These are phyloP conservation scores for Podiceps cristatus DNA, from an alignment of 2,113 vertebrate species.

Conservation along the genomic window DNA sequence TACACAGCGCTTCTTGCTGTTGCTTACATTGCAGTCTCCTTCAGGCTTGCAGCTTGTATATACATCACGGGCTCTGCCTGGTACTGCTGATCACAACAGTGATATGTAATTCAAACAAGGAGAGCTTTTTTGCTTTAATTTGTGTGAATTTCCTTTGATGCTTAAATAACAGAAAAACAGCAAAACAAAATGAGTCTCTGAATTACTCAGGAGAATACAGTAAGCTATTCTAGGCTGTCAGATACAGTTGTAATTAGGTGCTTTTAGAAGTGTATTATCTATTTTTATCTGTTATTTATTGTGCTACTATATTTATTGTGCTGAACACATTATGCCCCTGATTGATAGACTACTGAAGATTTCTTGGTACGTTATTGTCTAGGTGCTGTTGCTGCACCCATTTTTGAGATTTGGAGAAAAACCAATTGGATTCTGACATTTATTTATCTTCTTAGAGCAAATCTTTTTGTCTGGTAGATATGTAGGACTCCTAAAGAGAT, in stretches of 20 bases:
- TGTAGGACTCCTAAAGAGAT: neutral
- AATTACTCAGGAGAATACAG: constrained; percentile 7
- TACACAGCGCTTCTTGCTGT: neutral
- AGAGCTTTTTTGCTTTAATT: neutral
- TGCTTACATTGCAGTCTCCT: neutral
- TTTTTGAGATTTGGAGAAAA: neutral
- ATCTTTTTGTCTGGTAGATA: neutral
- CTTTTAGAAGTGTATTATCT: constrained; percentile 24
- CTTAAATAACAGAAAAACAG: neutral
- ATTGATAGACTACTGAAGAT: neutral
- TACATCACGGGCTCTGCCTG: neutral
- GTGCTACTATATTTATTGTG: neutral
- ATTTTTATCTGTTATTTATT: constrained; percentile 44
- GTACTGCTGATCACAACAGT: neutral
- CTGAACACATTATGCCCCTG: neutral
- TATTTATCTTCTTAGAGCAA: neutral
- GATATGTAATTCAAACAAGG: neutral
- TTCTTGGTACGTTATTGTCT: neutral
- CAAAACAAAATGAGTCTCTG: neutral
- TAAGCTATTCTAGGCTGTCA: neutral
- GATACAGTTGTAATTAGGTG: constrained; percentile 1
- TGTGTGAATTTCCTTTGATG: neutral
- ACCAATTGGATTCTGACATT: neutral
- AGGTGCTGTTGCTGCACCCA: neutral
- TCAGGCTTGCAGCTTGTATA: neutral